These are phyloP conservation scores for Hetaerina americana DNA, from an alignment of 1,140 invertebrate genomes.

Conservation along the genomic window DNA sequence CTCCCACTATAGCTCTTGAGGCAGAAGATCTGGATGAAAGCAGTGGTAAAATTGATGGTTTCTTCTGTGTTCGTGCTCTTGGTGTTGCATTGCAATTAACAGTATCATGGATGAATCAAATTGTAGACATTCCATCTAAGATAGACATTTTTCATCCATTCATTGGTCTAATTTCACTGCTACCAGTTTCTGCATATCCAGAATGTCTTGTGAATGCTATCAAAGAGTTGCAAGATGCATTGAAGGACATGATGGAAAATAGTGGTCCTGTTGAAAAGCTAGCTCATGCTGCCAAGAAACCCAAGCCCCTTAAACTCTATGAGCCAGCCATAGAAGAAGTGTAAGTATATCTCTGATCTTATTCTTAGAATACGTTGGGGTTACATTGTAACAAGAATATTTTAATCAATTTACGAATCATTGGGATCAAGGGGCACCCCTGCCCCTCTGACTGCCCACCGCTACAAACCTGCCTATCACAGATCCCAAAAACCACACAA, in stretches of 20 bases:
- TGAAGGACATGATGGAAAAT: conserved; percentile 37
- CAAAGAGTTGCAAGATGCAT: conserved; percentile 29
- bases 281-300: conserved; percentile 48
- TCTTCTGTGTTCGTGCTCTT: conserved; percentile 9
- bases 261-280: conserved; percentile 36
- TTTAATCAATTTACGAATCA: too few relatives aligned
- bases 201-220: conserved; percentile 34
- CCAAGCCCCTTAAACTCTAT: conserved; percentile 64
- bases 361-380: too few relatives aligned
- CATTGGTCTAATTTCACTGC: conserved; percentile 29
- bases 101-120: not conserved
- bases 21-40: not conserved
- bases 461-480: too few relatives aligned
- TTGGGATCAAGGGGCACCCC: too few relatives aligned
- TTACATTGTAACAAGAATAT: too few relatives aligned
- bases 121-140: conserved; percentile 22
- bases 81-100: not conserved
- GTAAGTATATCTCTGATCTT: conserved; percentile 43
- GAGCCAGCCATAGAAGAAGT: conserved; percentile 71
- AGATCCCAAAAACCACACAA: too few relatives aligned
- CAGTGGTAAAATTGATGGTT: not conserved
- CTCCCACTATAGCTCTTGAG: too few relatives aligned
- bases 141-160: conserved; percentile 34
- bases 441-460: too few relatives aligned
- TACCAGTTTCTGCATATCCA: conserved; percentile 49